Evolutionary conservation across 92 coral and sea anemone genomes (phyloP), one percentile per base, ranked within the genome.

Genomic region (Micromussa lordhowensis): DNA sequence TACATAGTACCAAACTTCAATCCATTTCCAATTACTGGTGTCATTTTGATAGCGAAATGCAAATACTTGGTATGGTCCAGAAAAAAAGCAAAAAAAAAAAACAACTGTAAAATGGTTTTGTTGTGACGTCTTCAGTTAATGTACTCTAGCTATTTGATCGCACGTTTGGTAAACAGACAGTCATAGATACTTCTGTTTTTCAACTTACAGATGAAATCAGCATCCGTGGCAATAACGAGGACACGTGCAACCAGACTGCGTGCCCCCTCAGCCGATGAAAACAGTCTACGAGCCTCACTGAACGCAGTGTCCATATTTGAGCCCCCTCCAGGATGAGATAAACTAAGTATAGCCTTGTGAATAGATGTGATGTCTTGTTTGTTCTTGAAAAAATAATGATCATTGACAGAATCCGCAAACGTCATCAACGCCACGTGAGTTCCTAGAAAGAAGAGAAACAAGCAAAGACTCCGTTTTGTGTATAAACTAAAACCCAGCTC

Each of bases 301-400:
- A 86, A 86, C 32, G 82, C 83, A 10, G 22, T 72, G 30, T 21
- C 61, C 89, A 86, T 86, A 13, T 77, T 35, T 13, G 89, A 75
- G 30, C 89, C 89, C 11, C 89, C 89, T 86, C 89, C 89, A n/a
- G 89, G 89, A 61, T 86, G 89, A 19, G 48, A 35, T 31, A 86
- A 8, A 2, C 49, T 7, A 5, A 4, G 26, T 61, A 86, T 78
- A 28, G 76, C 75, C 57, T 77, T 21, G 18, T 86, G 89, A 3
- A 86, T 53, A 19, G 82, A 54, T 3, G 29, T 32, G 76, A 48
- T 63, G 31, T 29, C 38, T 64, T 86, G 89, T 77, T 79, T 61
- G 54, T 86, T 64, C n/a, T 63, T 86, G 17, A 86, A 86, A 32
- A 6, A 63, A 40, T 77, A 51, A 71, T 30, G 61, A 44, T 38